Evolutionary conservation across 1,140 invertebrate genomes (phyloP).

Genomic region (Sitophilus oryzae): DNA sequence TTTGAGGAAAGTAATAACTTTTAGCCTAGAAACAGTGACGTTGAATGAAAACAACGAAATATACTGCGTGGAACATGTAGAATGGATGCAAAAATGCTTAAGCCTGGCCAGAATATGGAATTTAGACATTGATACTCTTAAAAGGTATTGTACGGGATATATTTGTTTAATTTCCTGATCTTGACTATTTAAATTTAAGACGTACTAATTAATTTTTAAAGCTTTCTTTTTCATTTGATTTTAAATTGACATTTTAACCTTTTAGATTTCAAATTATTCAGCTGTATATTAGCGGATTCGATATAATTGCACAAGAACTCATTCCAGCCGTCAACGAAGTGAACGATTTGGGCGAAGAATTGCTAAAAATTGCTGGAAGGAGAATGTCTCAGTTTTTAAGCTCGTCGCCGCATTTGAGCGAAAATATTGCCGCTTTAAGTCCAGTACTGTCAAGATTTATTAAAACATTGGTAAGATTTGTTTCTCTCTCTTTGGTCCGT

Average conservation of each 20-base stretch:
- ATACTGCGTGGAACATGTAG: conserved; percentile 53
- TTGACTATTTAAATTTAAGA: too few species aligned
- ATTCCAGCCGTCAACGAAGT: conserved; percentile 59
- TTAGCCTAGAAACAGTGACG: conserved; percentile 56
- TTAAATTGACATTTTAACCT: not conserved
- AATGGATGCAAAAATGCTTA: conserved; percentile 66
- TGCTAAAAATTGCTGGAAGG: conserved; percentile 66
- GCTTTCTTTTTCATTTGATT: not conserved
- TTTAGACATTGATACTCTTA: conserved; percentile 67
- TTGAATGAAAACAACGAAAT: conserved; percentile 48
- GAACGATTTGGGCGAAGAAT: conserved; percentile 55
- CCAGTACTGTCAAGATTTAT: conserved; percentile 65
- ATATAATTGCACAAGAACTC: conserved; percentile 70
- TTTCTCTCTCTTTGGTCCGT: too few species aligned
- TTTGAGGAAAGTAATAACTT: conserved; percentile 57
- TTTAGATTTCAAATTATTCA: conserved; percentile 57
- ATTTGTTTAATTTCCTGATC: too few species aligned
- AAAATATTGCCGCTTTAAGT: conserved; percentile 61
- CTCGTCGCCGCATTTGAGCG: conserved; percentile 51
- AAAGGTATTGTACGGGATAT: too few species aligned
- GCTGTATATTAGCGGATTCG: conserved; percentile 70
- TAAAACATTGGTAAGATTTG: conserved; percentile 57
- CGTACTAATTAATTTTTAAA: too few species aligned
- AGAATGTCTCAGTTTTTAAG: conserved; percentile 60
- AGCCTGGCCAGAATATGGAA: conserved; percentile 73